These are phyloP conservation scores for Doryteuthis pealeii DNA, from an alignment of 1,140 invertebrate species.

Conservation along the genomic window DNA sequence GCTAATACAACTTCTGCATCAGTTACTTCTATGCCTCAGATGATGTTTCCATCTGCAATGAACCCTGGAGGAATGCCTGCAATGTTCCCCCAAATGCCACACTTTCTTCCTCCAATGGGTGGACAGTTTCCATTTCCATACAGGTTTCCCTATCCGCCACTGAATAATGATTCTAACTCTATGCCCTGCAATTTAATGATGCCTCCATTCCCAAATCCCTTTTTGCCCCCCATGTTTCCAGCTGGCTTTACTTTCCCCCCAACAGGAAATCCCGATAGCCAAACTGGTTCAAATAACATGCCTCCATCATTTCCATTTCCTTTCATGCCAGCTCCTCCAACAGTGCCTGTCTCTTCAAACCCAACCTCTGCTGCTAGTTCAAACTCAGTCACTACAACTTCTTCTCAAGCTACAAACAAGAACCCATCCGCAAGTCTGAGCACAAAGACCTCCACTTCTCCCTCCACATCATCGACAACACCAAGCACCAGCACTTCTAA, in stretches of 20 bases:
- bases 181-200: background rate
- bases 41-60: slow-evolving; percentile 1
- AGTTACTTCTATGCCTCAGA: background rate
- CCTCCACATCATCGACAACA: background rate
- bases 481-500: background rate
- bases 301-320: background rate
- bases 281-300: background rate
- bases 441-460: slow-evolving; percentile 10
- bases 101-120: background rate
- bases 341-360: background rate
- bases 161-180: background rate
- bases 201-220: slow-evolving; percentile 1
- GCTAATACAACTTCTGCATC: background rate
- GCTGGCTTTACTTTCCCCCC: background rate
- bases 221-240: slow-evolving; percentile 6
- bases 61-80: background rate
- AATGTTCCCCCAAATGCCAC: background rate
- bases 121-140: background rate
- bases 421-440: background rate
- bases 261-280: background rate
- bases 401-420: background rate
- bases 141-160: background rate
- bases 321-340: background rate
- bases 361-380: background rate
- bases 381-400: no score